Base-by-base conservation (phyloP, 2,888 invertebrate species). In the Microctonus brassicae region DNA sequence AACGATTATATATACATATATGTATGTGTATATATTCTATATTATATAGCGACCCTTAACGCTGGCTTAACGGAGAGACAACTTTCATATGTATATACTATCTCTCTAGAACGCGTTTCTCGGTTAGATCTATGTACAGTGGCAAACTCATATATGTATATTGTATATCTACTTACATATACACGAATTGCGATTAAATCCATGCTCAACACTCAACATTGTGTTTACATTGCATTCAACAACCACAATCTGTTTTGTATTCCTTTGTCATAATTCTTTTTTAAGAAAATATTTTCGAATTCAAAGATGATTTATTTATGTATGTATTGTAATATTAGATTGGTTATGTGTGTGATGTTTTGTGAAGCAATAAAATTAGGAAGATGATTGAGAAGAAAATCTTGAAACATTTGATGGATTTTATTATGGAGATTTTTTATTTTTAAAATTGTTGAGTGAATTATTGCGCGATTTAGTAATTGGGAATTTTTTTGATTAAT, bases 31-130 rank as follows among this genome's bases (percentile, higher is more conserved):
- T 47, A 17, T 47, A 47, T 47, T 47, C 47, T 3, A 47, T 17
- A n/a, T 17, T 47, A 17, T 47, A 47, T 47, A n/a, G 47, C 17
- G 79, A 83, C 84, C 85, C 85, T 85, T 85, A 83, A 84, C 82
- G 83, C 81, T 81, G 83, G 84, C 84, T 85, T 84, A 83, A 84
- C n/a, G 79, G 80, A 80, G 81, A 81, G 83, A 82, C 83, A 80
- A 80, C 82, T 81, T 80, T 78, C 75, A 73, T 72, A 3, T 29
- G 29, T 75, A 72, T 75, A 64, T 66, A 70, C 72, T 71, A 57
- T 58, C 58, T 57, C 57, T 58, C 33, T 58, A 13, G 58, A 17
- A 42, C 61, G 66, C 70, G 70, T 70, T 34, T 64, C n/a, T n/a
- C n/a, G 55, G 17, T 47, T 20, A 47, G 47, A 47, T 47, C 47